A percentile compares a stretch with the other conserved stretches of the same genome.
Conservation (phyloP, 2,888 invertebrate genomes). For the Synergus itoensis region DNA sequence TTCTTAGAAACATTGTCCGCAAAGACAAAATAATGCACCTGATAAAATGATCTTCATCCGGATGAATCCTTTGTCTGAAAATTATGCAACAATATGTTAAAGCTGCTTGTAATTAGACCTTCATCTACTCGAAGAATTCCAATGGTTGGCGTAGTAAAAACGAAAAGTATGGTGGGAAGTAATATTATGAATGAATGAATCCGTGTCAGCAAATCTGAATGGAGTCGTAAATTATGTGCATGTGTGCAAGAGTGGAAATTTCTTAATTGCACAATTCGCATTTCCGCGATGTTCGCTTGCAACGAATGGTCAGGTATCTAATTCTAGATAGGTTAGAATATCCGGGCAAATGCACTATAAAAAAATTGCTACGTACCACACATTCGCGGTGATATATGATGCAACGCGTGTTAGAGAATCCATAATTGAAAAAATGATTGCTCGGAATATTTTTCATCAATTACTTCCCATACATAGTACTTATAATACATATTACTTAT, state of each 20-base stretch:
- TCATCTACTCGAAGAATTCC: not conserved
- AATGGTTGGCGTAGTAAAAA: not conserved
- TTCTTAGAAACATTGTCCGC: no score
- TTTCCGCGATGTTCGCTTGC: conserved; percentile 56
- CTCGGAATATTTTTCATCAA: conserved; percentile 16
- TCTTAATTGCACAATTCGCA: conserved; percentile 57
- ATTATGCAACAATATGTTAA: not conserved
- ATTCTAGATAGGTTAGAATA: conserved; percentile 47
- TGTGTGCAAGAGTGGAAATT: conserved; percentile 50
- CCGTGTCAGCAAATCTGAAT: conserved; percentile 49
- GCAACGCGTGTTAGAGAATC: conserved; percentile 15
- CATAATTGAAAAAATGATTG: conserved; percentile 30
- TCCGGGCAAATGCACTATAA: conserved; percentile 47
- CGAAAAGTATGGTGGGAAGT: conserved; percentile 4
- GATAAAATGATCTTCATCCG: no score
- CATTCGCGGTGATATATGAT: conserved; percentile 9
- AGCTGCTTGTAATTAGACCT: not conserved
- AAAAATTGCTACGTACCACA: conserved; percentile 37
- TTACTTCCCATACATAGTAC: conserved; percentile 9
- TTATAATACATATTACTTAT: no score
- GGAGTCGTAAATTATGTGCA: conserved; percentile 34
- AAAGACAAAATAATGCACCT: no score
- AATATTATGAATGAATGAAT: conserved; percentile 54
- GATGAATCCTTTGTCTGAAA: not conserved
- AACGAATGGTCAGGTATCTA: conserved; percentile 51